Base-by-base conservation (phyloP, 2,113 vertebrate species). In the Bufo bufo region DNA sequence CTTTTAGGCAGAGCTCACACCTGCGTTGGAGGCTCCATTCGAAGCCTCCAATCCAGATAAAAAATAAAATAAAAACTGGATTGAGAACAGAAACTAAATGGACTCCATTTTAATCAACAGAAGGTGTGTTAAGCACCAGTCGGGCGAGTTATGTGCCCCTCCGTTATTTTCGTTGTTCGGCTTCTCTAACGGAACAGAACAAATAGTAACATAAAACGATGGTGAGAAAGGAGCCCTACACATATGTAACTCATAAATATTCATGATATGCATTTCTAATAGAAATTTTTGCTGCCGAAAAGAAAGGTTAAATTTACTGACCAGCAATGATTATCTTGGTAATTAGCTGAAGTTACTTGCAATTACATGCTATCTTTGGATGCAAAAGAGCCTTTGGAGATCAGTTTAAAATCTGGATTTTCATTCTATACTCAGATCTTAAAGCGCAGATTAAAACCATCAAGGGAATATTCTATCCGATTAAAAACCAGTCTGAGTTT, bases 391-490 rank as follows among this genome's bases (percentile, higher is more conserved):
- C 75, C 58, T 87, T 87, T 81, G 33, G 77, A 81, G 85, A 81
- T 80, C 56, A 86, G 49, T 77, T 45, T 77, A 85, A 66, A 87
- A 81, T 86, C 85, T 58, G 77, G 77, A 86, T 86, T 86, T 78
- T 61, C 74, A 66, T 86, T 72, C 75, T 81, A 87, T 87, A 87
- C 56, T 81, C 86, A 82, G 86, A 82, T 82, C 78, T 87, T 87
- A 87, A 87, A 87, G 79, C 50, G 49, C 77, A 81, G 85, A 87
- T 87, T 87, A 87, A 86, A 86, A 65, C 19, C 54, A 86, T 66
- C 74, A 52, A 52, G 78, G 43, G 50, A 74, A 72, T 72, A 82
- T 33, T 58, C n/a, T 50, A 87, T 87, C 86, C 59, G 78, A 82
- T 87, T 82, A 87, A 74, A 63, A 87, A 6, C 77, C 19, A 59